Base-by-base conservation (phyloP, 1,140 invertebrate genomes). In the Diorhabda elongata region DNA sequence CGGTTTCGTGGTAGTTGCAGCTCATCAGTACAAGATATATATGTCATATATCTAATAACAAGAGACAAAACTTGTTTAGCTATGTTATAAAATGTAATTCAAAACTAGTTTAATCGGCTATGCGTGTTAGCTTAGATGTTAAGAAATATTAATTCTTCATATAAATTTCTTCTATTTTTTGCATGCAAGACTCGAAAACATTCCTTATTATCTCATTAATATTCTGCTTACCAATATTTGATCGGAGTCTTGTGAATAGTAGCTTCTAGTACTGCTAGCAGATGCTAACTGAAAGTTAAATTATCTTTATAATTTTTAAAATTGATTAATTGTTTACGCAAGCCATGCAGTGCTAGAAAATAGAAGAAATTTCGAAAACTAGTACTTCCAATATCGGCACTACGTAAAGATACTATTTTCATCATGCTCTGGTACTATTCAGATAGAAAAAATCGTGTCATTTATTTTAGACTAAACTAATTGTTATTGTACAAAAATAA, bases 171-270 rank as follows among this genome's bases (percentile, higher is more conserved):
- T 52, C 47, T 52, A 52, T 52, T 52, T 52, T 52, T 52, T 52
- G 47, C 47, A 52, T 52, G 47, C 47, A 52, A 52, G 47, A 52
- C 47, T 52, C 47, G 47, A 52, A 52, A 52, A 52, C 47, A 52
- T 52, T 52, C 47, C 47, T 52, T 52, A 26, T 26, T 26, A 26
- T 26, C 26, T 52, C 47, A 52, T 52, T 26, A 52, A 6, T 52
- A 8, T 52, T 42, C 42, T 61, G 62, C 62, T 64, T 64, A 64
- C 62, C 62, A 64, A 47, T 47, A 64, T 64, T 64, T 64, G 62
- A 45, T 45, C 45, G 62, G 47, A 64, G 43, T 26, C 47, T 64
- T 64, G 44, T 11, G 62, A 64, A 45, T 45, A 47, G 59, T 43
- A 61, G 59, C 59, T 41, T 43, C 42, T 61, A 61, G 42, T 41